Conservation (phyloP, 2,797 vertebrate species). For the Allobates femoralis region DNA sequence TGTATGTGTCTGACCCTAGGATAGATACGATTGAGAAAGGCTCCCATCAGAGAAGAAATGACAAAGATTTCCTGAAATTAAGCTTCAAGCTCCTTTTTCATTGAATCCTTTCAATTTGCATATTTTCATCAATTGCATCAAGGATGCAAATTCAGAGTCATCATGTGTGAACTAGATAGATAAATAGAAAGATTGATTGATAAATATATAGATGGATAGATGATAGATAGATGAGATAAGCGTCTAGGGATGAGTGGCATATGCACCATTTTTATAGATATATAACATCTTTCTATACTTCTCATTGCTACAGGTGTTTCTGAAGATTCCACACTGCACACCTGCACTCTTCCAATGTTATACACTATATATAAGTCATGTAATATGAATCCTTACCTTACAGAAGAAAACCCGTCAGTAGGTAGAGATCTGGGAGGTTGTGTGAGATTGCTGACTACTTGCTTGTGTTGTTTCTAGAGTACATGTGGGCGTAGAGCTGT, state of each 20-base stretch:
- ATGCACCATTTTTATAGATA: neutral
- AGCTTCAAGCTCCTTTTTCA: too few relatives aligned
- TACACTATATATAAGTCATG: neutral
- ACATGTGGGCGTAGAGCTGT: conserved; percentile 40
- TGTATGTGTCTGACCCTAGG: too few relatives aligned
- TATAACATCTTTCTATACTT: neutral
- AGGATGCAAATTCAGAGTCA: too few relatives aligned
- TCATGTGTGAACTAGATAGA: too few relatives aligned
- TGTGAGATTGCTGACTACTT: conserved; percentile 5
- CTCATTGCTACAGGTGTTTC: too few relatives aligned
- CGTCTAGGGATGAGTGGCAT: too few relatives aligned
- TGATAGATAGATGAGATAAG: neutral
- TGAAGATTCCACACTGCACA: too few relatives aligned
- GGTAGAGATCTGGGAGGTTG: neutral
- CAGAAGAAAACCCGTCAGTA: neutral
- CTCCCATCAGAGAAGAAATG: too few relatives aligned
- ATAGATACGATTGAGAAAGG: too few relatives aligned
- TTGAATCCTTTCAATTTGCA: too few relatives aligned
- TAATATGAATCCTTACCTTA: neutral
- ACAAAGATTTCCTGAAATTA: too few relatives aligned
- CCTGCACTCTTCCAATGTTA: neutral
- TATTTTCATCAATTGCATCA: too few relatives aligned
- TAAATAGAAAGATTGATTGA: neutral
- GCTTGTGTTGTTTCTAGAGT: conserved; percentile 47
- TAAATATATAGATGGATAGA: neutral